These are phyloP conservation scores for Gobionotothen gibberifrons DNA, from an alignment of 2,797 vertebrate genomes.

Conservation along the genomic window DNA sequence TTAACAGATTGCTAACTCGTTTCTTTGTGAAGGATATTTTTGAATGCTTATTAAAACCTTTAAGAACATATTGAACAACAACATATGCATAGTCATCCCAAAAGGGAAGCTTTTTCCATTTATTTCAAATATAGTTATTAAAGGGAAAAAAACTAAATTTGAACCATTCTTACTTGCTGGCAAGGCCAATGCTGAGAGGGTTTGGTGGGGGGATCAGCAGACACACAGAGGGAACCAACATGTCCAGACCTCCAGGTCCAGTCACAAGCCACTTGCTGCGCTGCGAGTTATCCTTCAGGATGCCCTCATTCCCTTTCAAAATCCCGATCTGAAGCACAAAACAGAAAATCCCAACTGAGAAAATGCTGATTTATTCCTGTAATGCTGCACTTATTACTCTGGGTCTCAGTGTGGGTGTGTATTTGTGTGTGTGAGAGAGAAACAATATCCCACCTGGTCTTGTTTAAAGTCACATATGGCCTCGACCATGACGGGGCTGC, in stretches of 20 bases:
- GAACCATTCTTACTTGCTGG: conserved; percentile 88
- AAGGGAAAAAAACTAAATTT: not conserved
- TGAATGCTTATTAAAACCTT: not conserved
- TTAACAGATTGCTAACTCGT: not conserved
- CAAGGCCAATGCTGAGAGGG: conserved; percentile 89
- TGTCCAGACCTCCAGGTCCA: conserved; percentile 94
- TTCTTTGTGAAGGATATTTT: not conserved
- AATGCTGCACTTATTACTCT: not conserved
- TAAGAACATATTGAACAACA: not conserved
- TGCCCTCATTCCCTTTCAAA: conserved; percentile 92
- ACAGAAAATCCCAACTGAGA: not conserved
- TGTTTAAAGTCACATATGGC: conserved; percentile 98
- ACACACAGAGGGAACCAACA: conserved; percentile 94
- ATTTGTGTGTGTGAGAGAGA: not conserved
- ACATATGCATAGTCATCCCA: not conserved
- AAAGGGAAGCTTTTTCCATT: not conserved
- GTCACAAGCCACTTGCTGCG: conserved; percentile 98
- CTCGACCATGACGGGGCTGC: conserved; percentile 87
- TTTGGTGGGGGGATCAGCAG: conserved; percentile 95
- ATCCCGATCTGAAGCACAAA: conserved; percentile 87
- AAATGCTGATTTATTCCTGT: not conserved
- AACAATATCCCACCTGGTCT: conserved; percentile 88
- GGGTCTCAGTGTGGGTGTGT: not conserved
- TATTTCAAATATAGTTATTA: not conserved
- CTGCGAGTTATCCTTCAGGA: conserved; percentile 94